These are phyloP conservation scores for Pachypeltis micranthus DNA, from an alignment of 1,140 invertebrate species.

Conservation along the genomic window DNA sequence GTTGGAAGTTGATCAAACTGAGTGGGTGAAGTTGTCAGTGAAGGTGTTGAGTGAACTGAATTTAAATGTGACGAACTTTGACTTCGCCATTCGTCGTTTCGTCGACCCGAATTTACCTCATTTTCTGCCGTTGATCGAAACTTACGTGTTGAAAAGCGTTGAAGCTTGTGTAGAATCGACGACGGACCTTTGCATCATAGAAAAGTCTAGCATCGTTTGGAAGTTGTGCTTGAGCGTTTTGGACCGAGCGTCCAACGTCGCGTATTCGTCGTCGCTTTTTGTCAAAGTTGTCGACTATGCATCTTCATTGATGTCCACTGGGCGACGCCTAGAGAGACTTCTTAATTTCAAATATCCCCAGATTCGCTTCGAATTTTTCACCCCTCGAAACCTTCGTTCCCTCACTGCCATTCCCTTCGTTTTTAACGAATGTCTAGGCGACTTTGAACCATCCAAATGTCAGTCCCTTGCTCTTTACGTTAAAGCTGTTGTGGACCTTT, in stretches of 20 bases:
- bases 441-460: background rate
- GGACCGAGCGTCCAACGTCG: background rate
- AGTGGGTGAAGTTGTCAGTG: background rate
- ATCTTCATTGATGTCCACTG: background rate
- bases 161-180: background rate
- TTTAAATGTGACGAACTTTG: background rate
- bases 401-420: background rate
- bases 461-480: background rate
- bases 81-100: background rate
- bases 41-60: background rate
- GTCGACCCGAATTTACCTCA: background rate
- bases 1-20: background rate
- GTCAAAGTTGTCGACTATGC: background rate
- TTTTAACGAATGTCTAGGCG: background rate
- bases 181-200: background rate
- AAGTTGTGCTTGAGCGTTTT: background rate
- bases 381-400: background rate
- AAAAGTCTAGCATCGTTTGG: background rate
- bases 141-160: background rate
- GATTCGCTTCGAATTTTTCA: background rate
- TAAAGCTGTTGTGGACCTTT: background rate
- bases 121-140: background rate
- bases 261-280: background rate
- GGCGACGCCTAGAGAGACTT: background rate
- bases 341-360: background rate